Evolutionary conservation across 2,797 vertebrate species (phyloP), one percentile per base, ranked within the genome.

Genomic region (Antrozous pallidus): DNA sequence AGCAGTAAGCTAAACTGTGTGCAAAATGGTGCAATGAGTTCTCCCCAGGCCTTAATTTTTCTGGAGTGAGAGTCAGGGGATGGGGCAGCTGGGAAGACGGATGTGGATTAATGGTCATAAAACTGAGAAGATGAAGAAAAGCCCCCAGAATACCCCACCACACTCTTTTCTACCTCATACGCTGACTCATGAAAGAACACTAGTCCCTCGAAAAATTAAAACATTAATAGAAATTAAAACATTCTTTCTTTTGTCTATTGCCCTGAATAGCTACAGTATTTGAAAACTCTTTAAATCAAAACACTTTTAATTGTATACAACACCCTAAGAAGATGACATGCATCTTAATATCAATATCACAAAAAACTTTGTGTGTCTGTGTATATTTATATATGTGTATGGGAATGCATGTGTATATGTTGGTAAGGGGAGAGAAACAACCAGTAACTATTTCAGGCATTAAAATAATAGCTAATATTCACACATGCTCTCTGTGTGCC

Each of bases 351-450:
- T 49, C 8, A 13, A 51, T 22, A 63, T 20, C 28, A 61, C 61
- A 71, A 79, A 79, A 89, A 77, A 45, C 16, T 1, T 28, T 63
- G 12, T 58, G 11, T 71, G 36, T 14, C 1, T 3, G 17, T 20
- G 28, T 17, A 1, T 58, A 1, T 18, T 4, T 36, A 0, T 14
- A 8, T 6, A 22, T 20, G 28, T 17, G 1, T 58, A 2, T 20
- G 42, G 26, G 18, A 6, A 13, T 42, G 38, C 11, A 36, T 28
- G 36, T 26, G 8, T 49, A 1, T 26, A 58, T 38, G 33, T 20
- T 71, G 70, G 45, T 51, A 77, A n/a, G 51, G 12, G 26, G 33
- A 58, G 1, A 17, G 8, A 11, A 36, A 51, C 58, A 89, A 61
- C 0, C 49, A 24, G 14, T 40, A 82, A 49, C 38, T 6, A 20